These are phyloP conservation scores for Muscicapa comitata DNA, from an alignment of 2,797 vertebrate species.

Conservation along the genomic window DNA sequence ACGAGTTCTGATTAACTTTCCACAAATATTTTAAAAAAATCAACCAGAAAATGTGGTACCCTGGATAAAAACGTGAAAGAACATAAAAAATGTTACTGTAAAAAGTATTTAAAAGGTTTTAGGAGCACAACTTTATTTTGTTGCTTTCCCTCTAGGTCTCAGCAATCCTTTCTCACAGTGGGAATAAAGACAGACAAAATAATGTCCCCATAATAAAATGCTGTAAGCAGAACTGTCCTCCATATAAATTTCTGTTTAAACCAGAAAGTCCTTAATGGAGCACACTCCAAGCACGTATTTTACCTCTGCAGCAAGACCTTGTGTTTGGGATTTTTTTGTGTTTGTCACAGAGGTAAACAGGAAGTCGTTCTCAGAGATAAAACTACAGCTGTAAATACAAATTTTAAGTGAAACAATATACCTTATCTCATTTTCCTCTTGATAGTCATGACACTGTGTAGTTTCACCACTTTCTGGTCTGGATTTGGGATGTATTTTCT, in stretches of 20 bases:
- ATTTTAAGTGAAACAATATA: constrained; percentile 42
- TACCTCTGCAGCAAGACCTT: background rate
- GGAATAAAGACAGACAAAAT: background rate
- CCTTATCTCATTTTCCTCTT: constrained; percentile 81
- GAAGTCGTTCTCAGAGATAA: background rate
- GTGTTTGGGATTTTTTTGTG: rapidly evolving
- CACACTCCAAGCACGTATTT: background rate
- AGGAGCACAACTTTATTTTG: background rate
- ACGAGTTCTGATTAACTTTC: background rate
- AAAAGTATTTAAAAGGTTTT: background rate
- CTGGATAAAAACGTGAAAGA: background rate
- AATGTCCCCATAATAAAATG: background rate
- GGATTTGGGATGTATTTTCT: constrained; percentile 76
- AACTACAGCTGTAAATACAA: background rate
- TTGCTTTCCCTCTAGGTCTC: background rate
- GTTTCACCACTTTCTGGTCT: constrained; percentile 68
- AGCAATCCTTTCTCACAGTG: background rate
- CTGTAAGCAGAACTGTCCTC: background rate
- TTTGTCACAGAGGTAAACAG: background rate
- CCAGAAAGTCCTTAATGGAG: background rate
- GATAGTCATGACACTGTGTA: constrained; percentile 66
- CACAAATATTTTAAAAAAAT: background rate
- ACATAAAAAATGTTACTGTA: background rate
- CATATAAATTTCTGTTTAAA: background rate
- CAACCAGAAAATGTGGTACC: background rate